Conservation (phyloP, 2,113 vertebrate species). For the Platysternon megacephalum region DNA sequence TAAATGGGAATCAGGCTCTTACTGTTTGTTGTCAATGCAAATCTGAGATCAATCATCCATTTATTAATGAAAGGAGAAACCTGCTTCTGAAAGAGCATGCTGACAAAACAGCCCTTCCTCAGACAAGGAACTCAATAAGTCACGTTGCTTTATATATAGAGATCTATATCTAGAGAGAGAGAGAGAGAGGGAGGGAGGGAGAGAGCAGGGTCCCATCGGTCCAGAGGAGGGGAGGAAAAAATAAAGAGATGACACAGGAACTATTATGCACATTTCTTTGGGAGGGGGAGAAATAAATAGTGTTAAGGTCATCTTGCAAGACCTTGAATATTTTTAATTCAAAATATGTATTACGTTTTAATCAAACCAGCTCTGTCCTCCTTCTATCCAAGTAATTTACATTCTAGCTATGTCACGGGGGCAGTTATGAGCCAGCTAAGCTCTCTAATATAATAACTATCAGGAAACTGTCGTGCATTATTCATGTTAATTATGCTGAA, state of each 20-base stretch:
- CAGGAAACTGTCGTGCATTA: constrained; percentile 81
- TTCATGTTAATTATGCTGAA: constrained; percentile 82
- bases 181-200: too few species aligned
- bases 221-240: neutral
- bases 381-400: constrained; percentile 70
- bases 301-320: constrained; percentile 70
- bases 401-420: constrained; percentile 73
- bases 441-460: constrained; percentile 80
- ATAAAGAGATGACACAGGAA: neutral
- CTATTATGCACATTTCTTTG: constrained; percentile 63
- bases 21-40: fast-evolving
- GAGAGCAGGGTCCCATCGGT: neutral
- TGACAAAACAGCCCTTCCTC: neutral
- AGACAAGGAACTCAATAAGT: neutral
- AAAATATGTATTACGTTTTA: constrained; percentile 76
- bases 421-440: constrained; percentile 78
- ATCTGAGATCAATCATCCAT: neutral
- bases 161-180: too few species aligned
- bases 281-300: neutral
- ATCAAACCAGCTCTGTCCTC: constrained; percentile 67
- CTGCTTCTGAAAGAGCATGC: neutral
- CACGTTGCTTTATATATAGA: neutral
- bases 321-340: constrained; percentile 71
- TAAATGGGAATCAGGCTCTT: neutral
- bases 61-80: neutral